phyloP scores from a whole-genome alignment of 2,113 vertebrate species.

The Thalassoma bifasciatum region DNA sequence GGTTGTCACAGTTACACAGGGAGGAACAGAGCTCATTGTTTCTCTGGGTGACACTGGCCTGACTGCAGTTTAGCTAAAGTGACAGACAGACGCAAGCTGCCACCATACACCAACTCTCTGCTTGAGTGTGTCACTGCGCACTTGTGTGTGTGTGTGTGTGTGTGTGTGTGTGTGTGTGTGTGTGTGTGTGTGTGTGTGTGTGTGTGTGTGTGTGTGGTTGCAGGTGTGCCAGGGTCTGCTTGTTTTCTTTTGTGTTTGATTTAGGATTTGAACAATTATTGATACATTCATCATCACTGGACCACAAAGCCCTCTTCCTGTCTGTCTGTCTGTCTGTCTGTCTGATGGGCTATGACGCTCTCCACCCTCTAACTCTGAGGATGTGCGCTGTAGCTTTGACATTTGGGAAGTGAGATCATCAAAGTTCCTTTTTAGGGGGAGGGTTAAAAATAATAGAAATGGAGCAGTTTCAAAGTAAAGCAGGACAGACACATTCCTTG shows the following conservation, averaged over 20 bases:
- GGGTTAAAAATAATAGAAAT: conserved; percentile 21
- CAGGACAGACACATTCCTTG: conserved; percentile 21
- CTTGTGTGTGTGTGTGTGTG: neutral
- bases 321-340: conserved; percentile 18
- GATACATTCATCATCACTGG: too few relatives aligned
- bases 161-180: neutral
- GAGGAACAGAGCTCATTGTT: conserved; percentile 48
- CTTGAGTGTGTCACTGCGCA: neutral
- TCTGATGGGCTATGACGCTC: conserved; percentile 44
- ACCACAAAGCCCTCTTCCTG: neutral
- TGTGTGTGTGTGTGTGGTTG: neutral
- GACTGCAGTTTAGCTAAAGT: conserved; percentile 62
- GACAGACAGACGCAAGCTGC: conserved; percentile 51
- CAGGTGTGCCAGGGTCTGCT: neutral
- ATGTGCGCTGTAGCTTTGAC: conserved; percentile 71
- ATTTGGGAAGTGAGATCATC: conserved; percentile 76
- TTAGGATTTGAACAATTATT: neutral
- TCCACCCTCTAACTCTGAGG: conserved; percentile 53
- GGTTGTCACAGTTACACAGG: conserved; percentile 33
- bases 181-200: neutral
- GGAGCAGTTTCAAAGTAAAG: conserved; percentile 43
- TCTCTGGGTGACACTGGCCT: conserved; percentile 48
- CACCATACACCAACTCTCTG: conserved; percentile 22
- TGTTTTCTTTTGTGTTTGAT: neutral
- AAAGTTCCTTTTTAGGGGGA: conserved; percentile 53